Evolutionary conservation across 2,797 vertebrate genomes (phyloP).

Genomic region (Erethizon dorsatum): DNA sequence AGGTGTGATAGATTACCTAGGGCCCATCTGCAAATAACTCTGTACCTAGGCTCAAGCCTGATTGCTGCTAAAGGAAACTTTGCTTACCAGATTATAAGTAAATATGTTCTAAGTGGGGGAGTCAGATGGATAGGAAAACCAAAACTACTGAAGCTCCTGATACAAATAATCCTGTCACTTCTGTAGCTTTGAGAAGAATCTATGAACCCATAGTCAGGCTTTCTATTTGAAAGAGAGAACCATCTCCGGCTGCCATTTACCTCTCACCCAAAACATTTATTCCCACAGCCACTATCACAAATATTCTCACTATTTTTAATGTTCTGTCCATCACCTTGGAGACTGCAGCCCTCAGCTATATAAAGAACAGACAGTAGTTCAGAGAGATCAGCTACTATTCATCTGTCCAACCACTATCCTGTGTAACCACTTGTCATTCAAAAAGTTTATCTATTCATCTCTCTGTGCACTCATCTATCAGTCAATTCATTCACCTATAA

Average conservation of each 20-base stretch:
- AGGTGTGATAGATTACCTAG: slow-evolving; percentile 80
- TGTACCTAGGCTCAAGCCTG: slow-evolving; percentile 72
- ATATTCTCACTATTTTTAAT: not conserved
- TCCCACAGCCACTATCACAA: not conserved
- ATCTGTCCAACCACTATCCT: not conserved
- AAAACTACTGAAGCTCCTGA: slow-evolving; percentile 72
- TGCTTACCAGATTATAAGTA: slow-evolving; percentile 83
- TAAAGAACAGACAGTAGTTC: not conserved
- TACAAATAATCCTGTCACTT: slow-evolving; percentile 73
- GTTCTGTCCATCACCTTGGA: not conserved
- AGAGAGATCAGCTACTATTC: not conserved
- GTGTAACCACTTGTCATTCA: not conserved
- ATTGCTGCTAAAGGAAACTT: slow-evolving; percentile 74
- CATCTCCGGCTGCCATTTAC: slow-evolving; percentile 71
- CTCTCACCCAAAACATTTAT: slow-evolving; percentile 50
- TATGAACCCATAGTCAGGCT: slow-evolving; percentile 80
- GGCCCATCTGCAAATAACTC: slow-evolving; percentile 75
- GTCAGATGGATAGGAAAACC: slow-evolving; percentile 64
- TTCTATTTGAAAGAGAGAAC: slow-evolving; percentile 54
- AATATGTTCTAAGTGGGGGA: slow-evolving; percentile 79
- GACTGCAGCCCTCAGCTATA: not conserved
- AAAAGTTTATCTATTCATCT: not conserved
- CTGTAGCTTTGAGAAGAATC: slow-evolving; percentile 81
- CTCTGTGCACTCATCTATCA: not conserved
- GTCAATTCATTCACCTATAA: not conserved